Evolutionary conservation across 2,113 vertebrate species (phyloP), one percentile per base, ranked within the genome.

Genomic region (Nycticryphes semicollaris): DNA sequence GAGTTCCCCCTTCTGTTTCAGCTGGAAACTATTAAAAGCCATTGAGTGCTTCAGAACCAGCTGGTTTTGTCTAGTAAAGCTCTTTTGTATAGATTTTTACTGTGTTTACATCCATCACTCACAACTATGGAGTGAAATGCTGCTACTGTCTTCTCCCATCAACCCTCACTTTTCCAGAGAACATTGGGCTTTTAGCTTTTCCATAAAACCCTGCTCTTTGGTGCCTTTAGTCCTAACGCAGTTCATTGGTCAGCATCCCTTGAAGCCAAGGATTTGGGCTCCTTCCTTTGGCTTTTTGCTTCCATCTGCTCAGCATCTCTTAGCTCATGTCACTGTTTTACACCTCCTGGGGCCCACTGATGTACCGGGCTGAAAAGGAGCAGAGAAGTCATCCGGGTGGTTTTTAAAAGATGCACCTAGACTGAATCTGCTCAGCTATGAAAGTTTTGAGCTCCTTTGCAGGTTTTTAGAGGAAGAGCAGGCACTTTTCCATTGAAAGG

Each of bases 1-100:
- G 27, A 93, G 87, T 90, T 95, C 70, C 48, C 85, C 90, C 82
- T 73, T 95, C 88, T 75, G 60, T 90, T 83, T 90, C 70, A 96
- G 78, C 23, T 87, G 57, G 39, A 93, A 94, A 83, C 43, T 73
- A 53, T 93, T 73, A 69, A 88, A 94, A 84, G 33, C 53, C 19
- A 19, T 24, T 41, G 43, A 85, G 28, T 72, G n/a, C 66, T 89
- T 84, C 81, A 84, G 60, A 87, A 94, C 17, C 37, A 89, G 77
- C 28, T 87, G 69, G 1, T 20, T 59, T 89, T 93, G 48, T 82
- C 60, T 47, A 94, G 37, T 35, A 41, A 73, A 66, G 37, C 68
- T 45, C 14, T 4, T 27, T 72, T 16, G 37, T 47, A 16, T 43
- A 18, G 10, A 24, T 45, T 92, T 24, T 31, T 30, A 13, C 30